Base-by-base conservation (phyloP, 2,888 invertebrate species). In the Chloromyia formosa region DNA sequence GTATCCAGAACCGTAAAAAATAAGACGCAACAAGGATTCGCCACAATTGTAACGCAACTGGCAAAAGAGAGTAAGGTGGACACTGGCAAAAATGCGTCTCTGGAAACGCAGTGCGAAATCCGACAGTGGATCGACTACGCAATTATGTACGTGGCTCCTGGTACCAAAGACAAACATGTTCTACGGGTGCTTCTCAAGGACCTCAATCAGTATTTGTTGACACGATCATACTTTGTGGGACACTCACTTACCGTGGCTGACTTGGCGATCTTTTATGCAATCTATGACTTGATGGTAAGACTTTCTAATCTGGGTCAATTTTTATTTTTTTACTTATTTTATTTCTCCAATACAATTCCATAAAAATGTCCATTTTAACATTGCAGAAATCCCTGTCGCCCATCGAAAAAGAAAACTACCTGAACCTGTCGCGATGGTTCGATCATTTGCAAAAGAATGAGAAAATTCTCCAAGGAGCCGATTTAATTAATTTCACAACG, bases 391-490 rank as follows among this genome's bases (percentile, higher is more conserved):
- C 88, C 18, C 85, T 93, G 14, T 87, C 88, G 10, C 86, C 89
- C 23, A 84, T 88, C 75, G 93, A 93, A 71, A 91, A 91, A 80
- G 93, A 93, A 80, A 88, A 89, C 71, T 87, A 89, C 76, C 81
- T 93, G 23, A 89, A 93, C 82, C 83, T 94, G 0, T 93, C 93
- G 56, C 87, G 94, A 79, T 94, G 94, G 94, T 92, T 89, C 78
- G 92, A 91, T 82, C 92, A 93, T 81, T 84, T 94, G 75, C 93
- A 94, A 81, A 89, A 91, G 75, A 89, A 91, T 75, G 87, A 89
- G 0, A 87, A 86, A 81, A 85, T 93, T n/a, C 87, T 91, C 42
- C 83, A 84, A 75, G 82, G 80, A 10, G 80, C 78, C n/a, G 77
- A 81, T 5, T 45, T 83, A 45, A 78, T 85, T 0, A 86, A 86